Evolutionary conservation across 2,797 vertebrate species (phyloP), one percentile per base, ranked within the genome.

Genomic region (Enteromius trimaculatus): DNA sequence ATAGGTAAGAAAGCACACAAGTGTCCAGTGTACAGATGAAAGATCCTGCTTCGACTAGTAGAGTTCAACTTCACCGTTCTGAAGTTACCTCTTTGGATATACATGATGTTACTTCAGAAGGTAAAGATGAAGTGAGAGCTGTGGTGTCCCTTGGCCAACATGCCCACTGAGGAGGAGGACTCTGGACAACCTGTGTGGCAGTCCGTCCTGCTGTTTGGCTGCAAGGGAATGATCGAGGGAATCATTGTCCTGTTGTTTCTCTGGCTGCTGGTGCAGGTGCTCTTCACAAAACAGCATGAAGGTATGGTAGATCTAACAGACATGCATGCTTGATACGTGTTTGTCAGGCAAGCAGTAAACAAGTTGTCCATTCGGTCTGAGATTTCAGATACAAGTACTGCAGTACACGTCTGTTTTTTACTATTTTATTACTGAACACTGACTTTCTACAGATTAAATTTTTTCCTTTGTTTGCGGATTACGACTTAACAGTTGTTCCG

Each of bases 221-320:
- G 93, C 88, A 95, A 95, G 85, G 94, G 94, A 3, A 91, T 95
- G 93, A 95, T 94, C 1, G 94, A 95, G 84, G 94, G 91, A 58
- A 93, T 95, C 87, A 93, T 95, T 79, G 91, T 94, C 53, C 55
- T 95, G 11, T 93, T 95, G 80, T 95, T 95, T 89, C 88, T 95
- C 84, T 96, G 95, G 94, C 92, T 95, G 1, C 92, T 95, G 77
- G 88, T 95, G 66, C 94, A 95, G 87, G 93, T 95, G 66, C 92
- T 95, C 62, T 95, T 95, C 87, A 93, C 92, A 89, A 94, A 94
- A 85, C 92, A 95, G 19, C 87, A 94, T 64, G 93, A 94, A 93
- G 94, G 94, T 95, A 92, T 14, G 86, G 39, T 68, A 58, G 29
- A 58, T 23, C 53, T 49, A 62, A 75, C 37, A 55, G 42, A 23